Evolutionary conservation across 1,140 invertebrate species (phyloP), one percentile per base, ranked within the genome.

Genomic region (Goniozus legneri): DNA sequence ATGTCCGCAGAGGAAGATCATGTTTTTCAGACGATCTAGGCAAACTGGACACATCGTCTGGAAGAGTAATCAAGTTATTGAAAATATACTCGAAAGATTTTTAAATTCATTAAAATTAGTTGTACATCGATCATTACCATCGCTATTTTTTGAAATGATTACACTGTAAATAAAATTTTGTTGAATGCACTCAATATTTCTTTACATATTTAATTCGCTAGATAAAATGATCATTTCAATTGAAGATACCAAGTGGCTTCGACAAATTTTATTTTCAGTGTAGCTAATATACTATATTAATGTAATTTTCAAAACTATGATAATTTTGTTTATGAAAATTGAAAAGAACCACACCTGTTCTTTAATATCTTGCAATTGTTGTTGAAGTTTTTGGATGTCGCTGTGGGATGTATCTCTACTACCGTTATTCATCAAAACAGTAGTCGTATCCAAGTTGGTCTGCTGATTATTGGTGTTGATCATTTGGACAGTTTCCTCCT

Each of bases 11-110:
- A 97, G 80, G 77, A 97, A 98, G 56, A 97, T 95, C 92, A 98
- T 97, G 74, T 98, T 98, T 77, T 96, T 97, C 60, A 97, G 79
- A 16, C 94, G 85, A 77, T 98, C 95, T 79, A 98, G 82, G 75
- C 95, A 98, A 35, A 98, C 93, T 3, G 95, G 95, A 66, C 95
- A 98, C 86, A 95, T 95, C 1, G 95, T 97, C 92, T 97, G 80
- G 81, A 82, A 47, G 58, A 42, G 20, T 51, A 42, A 37, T 50
- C n/a, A 35, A 15, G 20, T n/a, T n/a, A n/a, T n/a, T 1, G 15
- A 13, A 37, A n/a, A 38, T 34, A 12, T 10, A 22, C 18, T 42
- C 44, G 12, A 34, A 40, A 42, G 16, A 41, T 16, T 35, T 38
- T 36, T 33, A 35, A 1, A 36, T 19, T 8, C 3, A 40, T 45